Conservation (phyloP, 2,888 invertebrate species). For the Euphydryas editha region DNA sequence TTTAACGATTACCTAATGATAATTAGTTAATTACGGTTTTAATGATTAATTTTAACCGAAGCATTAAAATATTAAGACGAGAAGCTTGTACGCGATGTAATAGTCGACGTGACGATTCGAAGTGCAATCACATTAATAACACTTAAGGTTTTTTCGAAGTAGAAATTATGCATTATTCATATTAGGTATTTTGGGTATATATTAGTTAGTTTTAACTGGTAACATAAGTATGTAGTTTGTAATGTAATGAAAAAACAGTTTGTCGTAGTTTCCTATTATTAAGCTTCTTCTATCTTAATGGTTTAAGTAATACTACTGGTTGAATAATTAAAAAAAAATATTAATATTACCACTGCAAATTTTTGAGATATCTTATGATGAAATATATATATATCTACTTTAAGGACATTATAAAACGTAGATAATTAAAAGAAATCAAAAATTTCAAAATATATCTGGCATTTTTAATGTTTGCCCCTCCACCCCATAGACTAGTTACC, state of each 20-base stretch:
- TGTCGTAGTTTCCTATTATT: constrained; percentile 83
- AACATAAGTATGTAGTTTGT: constrained; percentile 83
- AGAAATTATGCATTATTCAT: constrained; percentile 83
- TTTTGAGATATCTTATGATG: constrained; percentile 85
- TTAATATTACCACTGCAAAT: constrained; percentile 84
- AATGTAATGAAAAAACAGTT: constrained; percentile 82
- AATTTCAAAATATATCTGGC: constrained; percentile 81
- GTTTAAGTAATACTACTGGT: constrained; percentile 83
- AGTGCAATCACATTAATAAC: constrained; percentile 76
- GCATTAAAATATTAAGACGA: constrained; percentile 77
- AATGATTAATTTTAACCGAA: constrained; percentile 82
- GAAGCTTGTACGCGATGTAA: constrained; percentile 76
- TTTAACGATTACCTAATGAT: constrained; percentile 77
- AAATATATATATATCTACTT: constrained; percentile 85
- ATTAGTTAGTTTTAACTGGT: constrained; percentile 83
- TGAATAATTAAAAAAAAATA: constrained; percentile 79
- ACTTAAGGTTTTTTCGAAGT: constrained; percentile 78
- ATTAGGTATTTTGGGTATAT: constrained; percentile 84
- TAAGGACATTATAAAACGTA: constrained; percentile 85
- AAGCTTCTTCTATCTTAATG: constrained; percentile 84
- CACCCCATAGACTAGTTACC: constrained; percentile 55
- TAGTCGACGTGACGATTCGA: constrained; percentile 76
- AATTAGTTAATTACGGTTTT: constrained; percentile 85
- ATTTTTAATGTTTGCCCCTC: constrained; percentile 77
- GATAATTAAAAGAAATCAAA: constrained; percentile 85